Percentiles rank a stretch among this genome's conserved stretches.
Evolutionary conservation across 2,888 invertebrate genomes (phyloP).

Genomic region (Drosophila pseudotalamancana): DNA sequence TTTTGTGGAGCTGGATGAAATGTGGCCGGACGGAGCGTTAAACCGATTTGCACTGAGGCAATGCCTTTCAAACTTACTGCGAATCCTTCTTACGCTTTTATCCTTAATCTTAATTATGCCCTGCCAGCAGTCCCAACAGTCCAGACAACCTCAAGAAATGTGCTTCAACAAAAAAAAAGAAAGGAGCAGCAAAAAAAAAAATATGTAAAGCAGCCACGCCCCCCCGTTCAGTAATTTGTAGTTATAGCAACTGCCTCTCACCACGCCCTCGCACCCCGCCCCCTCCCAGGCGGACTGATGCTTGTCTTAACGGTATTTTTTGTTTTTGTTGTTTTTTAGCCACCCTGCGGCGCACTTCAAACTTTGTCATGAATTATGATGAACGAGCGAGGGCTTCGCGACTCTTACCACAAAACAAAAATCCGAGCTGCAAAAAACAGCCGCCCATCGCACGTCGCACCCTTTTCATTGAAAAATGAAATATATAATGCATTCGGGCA

Average conservation of each 20-base stretch:
- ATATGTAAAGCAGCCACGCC: conserved; percentile 40
- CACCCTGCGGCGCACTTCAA: conserved; percentile 70
- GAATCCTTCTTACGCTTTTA: conserved; percentile 82
- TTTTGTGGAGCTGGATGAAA: conserved; percentile 52
- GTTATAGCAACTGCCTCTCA: conserved; percentile 56
- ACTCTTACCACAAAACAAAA: conserved; percentile 1
- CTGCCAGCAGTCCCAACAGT: conserved; percentile 52
- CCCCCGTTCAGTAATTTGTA: conserved; percentile 70
- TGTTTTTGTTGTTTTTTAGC: conserved; percentile 27
- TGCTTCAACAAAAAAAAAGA: conserved; percentile 12
- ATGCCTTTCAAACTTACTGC: conserved; percentile 55
- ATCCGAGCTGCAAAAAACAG: conserved; percentile 16
- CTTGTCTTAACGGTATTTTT: conserved; percentile 29
- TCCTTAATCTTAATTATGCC: conserved; percentile 84
- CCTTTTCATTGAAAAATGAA: conserved; percentile 67
- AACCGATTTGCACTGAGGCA: conserved; percentile 67
- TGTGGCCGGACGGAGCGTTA: conserved; percentile 53
- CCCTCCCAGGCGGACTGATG: neutral
- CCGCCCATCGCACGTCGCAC: conserved; percentile 55
- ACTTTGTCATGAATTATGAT: conserved; percentile 79
- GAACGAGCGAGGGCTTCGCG: conserved; percentile 60
- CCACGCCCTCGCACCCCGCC: neutral
- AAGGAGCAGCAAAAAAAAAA: conserved; percentile 22
- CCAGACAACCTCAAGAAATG: conserved; percentile 48
- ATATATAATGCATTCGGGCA: conserved; percentile 26